Evolutionary conservation across 2,797 vertebrate species (phyloP), one percentile per base, ranked within the genome.

Genomic region (Ispidina lecontei): DNA sequence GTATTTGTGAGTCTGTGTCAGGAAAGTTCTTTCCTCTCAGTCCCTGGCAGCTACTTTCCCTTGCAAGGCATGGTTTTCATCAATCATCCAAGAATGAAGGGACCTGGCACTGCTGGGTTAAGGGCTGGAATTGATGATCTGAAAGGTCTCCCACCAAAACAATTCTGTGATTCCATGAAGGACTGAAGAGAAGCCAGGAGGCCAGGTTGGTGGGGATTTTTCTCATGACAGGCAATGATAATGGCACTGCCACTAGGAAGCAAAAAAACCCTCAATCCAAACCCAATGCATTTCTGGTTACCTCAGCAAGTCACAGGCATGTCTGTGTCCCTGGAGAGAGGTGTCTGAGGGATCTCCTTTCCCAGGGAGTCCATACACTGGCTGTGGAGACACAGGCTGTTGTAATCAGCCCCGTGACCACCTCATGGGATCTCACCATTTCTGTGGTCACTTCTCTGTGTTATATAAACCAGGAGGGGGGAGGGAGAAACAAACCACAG

Each of bases 231-330:
- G 47, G 52, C 26, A 54, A 11, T 23, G 43, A 44, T 6, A 41
- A 17, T 9, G 63, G 4, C 70, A 41, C 7, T 44, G 59, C 41
- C 37, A 56, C 18, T 15, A 33, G 62, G 59, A 85, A 62, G 17
- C 9, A 49, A 13, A 58, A 52, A 22, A 28, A 8, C 8, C 4
- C 1, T 39, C 2, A 17, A 3, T 22, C 20, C 15, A 31, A 44
- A 37, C 7, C 20, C 28, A 23, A 78, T 63, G 14, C 14, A 1
- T 85, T 70, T 73, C 54, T 71, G 22, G 17, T 71, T 60, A 6
- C 41, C n/a, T 64, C n/a, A 65, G n/a, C 37, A 18, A 43, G 23
- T 39, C 1, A 0, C 2, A 2, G 6, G 16, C 1, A 0, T 58
- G 22, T 43, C 31, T 81, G 20, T 26, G 37, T 33, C 16, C 28